Conservation (phyloP, 1,140 invertebrate genomes). For the Pseudomyrmex gracilis region DNA sequence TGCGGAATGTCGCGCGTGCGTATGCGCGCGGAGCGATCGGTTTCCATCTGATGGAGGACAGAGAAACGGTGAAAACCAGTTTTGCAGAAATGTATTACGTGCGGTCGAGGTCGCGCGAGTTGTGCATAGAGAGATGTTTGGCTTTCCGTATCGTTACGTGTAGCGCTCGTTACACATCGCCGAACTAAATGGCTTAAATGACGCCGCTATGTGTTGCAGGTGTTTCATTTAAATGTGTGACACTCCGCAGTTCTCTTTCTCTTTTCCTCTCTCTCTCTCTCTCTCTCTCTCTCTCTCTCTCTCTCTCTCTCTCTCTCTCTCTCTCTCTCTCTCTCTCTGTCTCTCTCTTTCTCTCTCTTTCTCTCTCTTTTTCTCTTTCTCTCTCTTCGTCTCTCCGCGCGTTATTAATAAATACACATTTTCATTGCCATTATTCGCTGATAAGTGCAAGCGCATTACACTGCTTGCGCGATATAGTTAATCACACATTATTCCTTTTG, state of each 20-base stretch:
- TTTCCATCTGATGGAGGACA: no score
- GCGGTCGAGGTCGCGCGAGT: conserved; percentile 19
- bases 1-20: not conserved
- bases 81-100: conserved; percentile 24
- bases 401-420: not conserved
- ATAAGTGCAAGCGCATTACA: not conserved
- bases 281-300: no score
- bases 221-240: conserved; percentile 5
- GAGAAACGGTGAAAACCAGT: conserved; percentile 17
- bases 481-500: not conserved
- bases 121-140: not conserved
- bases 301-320: no score
- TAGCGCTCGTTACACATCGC: conserved; percentile 21
- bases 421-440: conserved; percentile 19
- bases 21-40: not conserved
- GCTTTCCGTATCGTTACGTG: conserved; percentile 16
- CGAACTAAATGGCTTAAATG: conserved; percentile 30
- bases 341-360: no score
- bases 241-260: no score
- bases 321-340: no score
- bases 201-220: not conserved
- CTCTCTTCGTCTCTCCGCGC: no score
- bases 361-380: no score
- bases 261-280: no score
- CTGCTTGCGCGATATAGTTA: not conserved